A percentile compares a stretch with the other conserved stretches of the same genome.
Conservation (phyloP, 2,888 invertebrate genomes). For the Allolobophora icterica region DNA sequence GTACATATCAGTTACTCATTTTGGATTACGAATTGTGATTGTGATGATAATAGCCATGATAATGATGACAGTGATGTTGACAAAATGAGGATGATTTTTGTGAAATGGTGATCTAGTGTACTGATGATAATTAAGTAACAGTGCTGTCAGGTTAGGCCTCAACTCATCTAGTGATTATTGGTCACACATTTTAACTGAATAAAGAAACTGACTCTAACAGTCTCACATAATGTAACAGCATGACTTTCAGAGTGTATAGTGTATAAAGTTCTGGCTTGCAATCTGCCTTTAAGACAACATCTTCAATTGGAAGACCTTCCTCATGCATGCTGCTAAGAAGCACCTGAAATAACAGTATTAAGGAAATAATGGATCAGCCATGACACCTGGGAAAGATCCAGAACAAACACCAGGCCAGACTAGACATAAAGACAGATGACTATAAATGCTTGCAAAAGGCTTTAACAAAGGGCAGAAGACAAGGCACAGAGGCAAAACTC, state of each 20-base stretch:
- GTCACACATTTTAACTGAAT: not conserved
- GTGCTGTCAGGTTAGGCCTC: too few species aligned
- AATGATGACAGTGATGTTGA: not conserved
- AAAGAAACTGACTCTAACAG: not conserved
- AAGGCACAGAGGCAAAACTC: not conserved
- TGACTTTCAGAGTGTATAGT: not conserved
- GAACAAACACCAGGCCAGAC: not conserved
- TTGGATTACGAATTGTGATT: not conserved
- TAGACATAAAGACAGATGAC: not conserved
- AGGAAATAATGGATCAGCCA: not conserved
- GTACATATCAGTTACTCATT: conserved; percentile 11
- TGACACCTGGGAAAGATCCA: not conserved
- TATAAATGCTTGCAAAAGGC: not conserved
- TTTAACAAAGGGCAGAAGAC: not conserved
- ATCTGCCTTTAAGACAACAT: not conserved
- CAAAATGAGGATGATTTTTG: not conserved
- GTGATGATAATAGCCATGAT: not conserved
- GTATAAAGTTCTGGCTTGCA: not conserved
- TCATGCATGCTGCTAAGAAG: not conserved
- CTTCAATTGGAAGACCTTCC: not conserved
- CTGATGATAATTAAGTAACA: too few species aligned
- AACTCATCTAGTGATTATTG: not conserved
- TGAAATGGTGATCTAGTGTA: not conserved
- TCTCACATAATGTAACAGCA: not conserved
- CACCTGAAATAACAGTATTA: not conserved